Percentiles rank a stretch among this genome's conserved stretches.
These are phyloP conservation scores for Tricholaema leucomelas DNA, from an alignment of 2,113 vertebrate species.

Conservation along the genomic window DNA sequence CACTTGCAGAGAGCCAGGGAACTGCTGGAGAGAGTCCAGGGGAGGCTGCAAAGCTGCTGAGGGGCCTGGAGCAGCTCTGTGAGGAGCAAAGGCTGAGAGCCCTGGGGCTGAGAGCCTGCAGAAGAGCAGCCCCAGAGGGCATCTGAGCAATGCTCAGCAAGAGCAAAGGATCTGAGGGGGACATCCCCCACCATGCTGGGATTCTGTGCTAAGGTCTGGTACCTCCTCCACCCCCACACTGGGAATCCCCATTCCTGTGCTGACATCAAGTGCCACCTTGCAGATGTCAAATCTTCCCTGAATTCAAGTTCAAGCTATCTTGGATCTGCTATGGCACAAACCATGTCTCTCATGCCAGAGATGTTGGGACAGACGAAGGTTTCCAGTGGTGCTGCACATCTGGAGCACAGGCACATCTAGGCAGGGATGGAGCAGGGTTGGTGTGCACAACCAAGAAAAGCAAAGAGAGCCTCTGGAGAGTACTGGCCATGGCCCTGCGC, in stretches of 20 bases:
- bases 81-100: no score
- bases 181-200: no score
- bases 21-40: no score
- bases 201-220: neutral
- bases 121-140: no score
- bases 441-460: rapidly evolving
- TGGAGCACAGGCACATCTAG: constrained; percentile 21
- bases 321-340: rapidly evolving
- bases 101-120: no score
- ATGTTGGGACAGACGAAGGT: rapidly evolving
- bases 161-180: no score
- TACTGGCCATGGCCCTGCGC: rapidly evolving
- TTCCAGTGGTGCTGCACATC: neutral
- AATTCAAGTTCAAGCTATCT: neutral
- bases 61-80: no score
- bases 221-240: rapidly evolving
- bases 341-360: rapidly evolving
- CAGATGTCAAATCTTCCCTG: neutral
- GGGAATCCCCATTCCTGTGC: rapidly evolving
- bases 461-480: neutral
- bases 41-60: no score
- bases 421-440: neutral
- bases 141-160: no score
- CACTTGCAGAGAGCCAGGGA: no score
- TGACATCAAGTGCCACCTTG: rapidly evolving